phyloP scores from a whole-genome alignment of 2,797 vertebrate species.

The Ptychadena robeensis region DNA sequence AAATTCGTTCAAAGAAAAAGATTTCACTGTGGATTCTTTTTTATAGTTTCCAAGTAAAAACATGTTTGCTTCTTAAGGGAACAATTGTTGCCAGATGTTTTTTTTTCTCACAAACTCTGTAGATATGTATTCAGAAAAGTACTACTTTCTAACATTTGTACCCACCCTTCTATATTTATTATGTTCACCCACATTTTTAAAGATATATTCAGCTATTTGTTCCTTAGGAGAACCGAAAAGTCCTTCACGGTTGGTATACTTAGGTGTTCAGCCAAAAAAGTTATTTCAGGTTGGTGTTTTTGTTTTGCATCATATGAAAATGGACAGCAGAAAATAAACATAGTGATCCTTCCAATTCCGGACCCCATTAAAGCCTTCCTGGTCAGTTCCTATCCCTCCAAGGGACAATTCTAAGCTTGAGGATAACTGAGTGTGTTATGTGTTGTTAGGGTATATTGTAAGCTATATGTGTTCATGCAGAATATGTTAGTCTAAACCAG shows the following conservation, averaged over 20 bases:
- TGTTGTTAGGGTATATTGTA: too few relatives aligned
- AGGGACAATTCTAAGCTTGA: too few relatives aligned
- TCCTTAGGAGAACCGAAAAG: neutral
- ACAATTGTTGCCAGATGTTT: neutral
- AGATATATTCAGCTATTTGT: neutral
- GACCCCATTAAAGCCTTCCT: too few relatives aligned
- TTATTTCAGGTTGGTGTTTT: too few relatives aligned
- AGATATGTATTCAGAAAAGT: neutral
- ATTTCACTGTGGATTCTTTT: neutral
- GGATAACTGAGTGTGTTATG: too few relatives aligned
- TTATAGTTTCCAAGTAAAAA: neutral
- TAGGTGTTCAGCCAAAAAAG: too few relatives aligned
- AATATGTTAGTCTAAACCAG: too few relatives aligned
- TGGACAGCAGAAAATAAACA: neutral
- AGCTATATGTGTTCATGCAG: too few relatives aligned
- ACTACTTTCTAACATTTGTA: neutral
- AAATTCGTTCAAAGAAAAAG: neutral
- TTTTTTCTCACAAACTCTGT: neutral
- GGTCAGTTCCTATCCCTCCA: too few relatives aligned
- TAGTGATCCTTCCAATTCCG: too few relatives aligned
- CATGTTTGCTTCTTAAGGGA: neutral
- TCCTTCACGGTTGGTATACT: too few relatives aligned
- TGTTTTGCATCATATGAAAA: too few relatives aligned
- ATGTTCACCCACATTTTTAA: neutral
- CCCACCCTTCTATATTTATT: neutral